Evolutionary conservation across 2,888 invertebrate species (phyloP), one percentile per base, ranked within the genome.

Genomic region (Drosophila nigricruria): DNA sequence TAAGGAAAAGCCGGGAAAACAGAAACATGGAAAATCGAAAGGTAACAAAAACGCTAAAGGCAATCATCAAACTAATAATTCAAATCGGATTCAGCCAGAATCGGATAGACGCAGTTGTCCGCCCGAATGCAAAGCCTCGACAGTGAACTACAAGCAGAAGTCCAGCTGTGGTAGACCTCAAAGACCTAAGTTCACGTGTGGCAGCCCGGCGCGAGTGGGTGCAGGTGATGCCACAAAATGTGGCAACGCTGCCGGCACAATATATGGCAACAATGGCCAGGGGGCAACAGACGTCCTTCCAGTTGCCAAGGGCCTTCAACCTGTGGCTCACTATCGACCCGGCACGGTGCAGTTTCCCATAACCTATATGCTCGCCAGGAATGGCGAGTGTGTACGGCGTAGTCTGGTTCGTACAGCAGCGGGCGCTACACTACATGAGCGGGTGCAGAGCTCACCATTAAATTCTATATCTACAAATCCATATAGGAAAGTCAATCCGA

Each of bases 391-490:
- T 5, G 54, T 52, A 3, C 75, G 84, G 0, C 70, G 77, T 6
- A 64, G 87, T 2, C 43, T 85, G 10, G 70, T 83, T 2, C 81
- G 89, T 5, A 86, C 85, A 0, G 89, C 85, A 0, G 89, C 89
- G 5, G 85, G 85, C 0, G 75, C 81, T 0, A 88, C 87, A 0
- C 38, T 83, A 1, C 87, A 88, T 12, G 72, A 74, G 49, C 58
- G 52, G 14, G 27, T 40, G 20, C 16, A 12, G 1, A 27, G n/a
- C 14, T 10, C 32, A 30, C 18, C n/a, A n/a, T n/a, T n/a, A n/a
- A 34, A 6, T 42, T 42, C 2, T 12, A 2, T 9, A 9, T 5
- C 9, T 18, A n/a, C 20, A 16, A 2, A 25, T 9, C 36, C n/a
- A 20, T 1, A 38, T 18, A 5, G 25, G 2, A 25, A 6, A 9